These are phyloP conservation scores for Spodoptera litura DNA, from an alignment of 1,140 invertebrate genomes.

Conservation along the genomic window DNA sequence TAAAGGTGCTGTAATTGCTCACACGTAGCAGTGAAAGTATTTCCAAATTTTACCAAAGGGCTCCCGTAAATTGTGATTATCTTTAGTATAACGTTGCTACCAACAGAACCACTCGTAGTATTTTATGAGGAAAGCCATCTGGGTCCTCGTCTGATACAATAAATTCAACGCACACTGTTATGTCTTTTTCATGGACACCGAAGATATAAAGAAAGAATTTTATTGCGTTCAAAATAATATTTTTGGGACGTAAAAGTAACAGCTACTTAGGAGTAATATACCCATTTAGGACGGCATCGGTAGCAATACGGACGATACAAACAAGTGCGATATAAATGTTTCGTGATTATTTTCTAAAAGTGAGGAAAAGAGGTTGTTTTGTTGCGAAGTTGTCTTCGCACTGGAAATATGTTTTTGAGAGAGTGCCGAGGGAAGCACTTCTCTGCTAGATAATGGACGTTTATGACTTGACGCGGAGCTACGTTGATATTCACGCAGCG, in stretches of 20 bases:
- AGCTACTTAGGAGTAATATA: conserved; percentile 54
- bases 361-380: conserved; percentile 33
- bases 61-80: conserved; percentile 80
- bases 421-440: conserved; percentile 43
- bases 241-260: conserved; percentile 60
- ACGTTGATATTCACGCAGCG: conserved; percentile 29
- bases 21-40: conserved; percentile 68
- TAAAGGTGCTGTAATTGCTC: conserved; percentile 71
- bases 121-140: conserved; percentile 84
- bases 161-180: conserved; percentile 80
- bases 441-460: conserved; percentile 45
- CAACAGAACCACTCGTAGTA: conserved; percentile 77
- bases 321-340: conserved; percentile 32
- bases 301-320: conserved; percentile 41
- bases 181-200: conserved; percentile 70
- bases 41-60: conserved; percentile 69
- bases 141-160: conserved; percentile 75
- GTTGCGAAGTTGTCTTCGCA: conserved; percentile 32
- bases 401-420: conserved; percentile 41
- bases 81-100: conserved; percentile 77
- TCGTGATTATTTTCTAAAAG: conserved; percentile 46
- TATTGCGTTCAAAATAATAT: conserved; percentile 70
- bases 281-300: conserved; percentile 50
- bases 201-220: conserved; percentile 75
- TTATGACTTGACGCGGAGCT: conserved; percentile 38